phyloP scores from a whole-genome alignment of 2,113 vertebrate genomes.

The Gobio gobio region DNA sequence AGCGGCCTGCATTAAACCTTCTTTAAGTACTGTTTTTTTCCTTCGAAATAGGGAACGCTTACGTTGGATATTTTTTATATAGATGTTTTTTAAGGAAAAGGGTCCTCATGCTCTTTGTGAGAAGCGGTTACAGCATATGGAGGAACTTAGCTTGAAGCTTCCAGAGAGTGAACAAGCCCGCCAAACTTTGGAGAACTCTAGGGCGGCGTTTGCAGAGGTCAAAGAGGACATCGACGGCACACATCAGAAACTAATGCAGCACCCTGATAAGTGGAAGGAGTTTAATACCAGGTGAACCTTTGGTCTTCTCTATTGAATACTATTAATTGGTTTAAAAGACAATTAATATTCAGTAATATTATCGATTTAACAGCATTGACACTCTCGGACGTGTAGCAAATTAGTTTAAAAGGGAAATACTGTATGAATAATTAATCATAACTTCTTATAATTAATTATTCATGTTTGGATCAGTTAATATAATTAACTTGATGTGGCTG shows the following conservation, averaged over 20 bases:
- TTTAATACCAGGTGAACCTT: slow-evolving; percentile 80
- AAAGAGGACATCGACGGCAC: slow-evolving; percentile 81
- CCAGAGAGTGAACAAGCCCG: slow-evolving; percentile 82
- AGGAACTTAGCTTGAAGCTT: slow-evolving; percentile 90
- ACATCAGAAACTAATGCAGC: slow-evolving; percentile 80
- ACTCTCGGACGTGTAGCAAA: no score
- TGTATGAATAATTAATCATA: no score
- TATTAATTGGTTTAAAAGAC: not conserved
- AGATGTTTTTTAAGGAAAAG: slow-evolving; percentile 93
- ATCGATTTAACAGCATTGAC: no score
- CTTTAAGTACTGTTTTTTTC: not conserved
- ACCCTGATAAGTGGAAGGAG: slow-evolving; percentile 90
- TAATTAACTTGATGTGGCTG: no score
- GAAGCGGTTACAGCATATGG: slow-evolving; percentile 88
- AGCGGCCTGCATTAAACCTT: not conserved
- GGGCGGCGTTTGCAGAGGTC: slow-evolving; percentile 78
- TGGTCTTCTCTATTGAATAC: not conserved
- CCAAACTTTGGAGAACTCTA: slow-evolving; percentile 74
- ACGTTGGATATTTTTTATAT: not conserved
- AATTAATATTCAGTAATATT: not conserved
- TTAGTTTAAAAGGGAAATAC: no score
- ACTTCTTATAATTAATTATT: no score
- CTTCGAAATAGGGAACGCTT: not conserved
- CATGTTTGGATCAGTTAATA: no score
- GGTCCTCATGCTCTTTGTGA: slow-evolving; percentile 87